These are phyloP conservation scores for Drosophila maculinotata DNA, from an alignment of 2,888 invertebrate genomes.

Conservation along the genomic window DNA sequence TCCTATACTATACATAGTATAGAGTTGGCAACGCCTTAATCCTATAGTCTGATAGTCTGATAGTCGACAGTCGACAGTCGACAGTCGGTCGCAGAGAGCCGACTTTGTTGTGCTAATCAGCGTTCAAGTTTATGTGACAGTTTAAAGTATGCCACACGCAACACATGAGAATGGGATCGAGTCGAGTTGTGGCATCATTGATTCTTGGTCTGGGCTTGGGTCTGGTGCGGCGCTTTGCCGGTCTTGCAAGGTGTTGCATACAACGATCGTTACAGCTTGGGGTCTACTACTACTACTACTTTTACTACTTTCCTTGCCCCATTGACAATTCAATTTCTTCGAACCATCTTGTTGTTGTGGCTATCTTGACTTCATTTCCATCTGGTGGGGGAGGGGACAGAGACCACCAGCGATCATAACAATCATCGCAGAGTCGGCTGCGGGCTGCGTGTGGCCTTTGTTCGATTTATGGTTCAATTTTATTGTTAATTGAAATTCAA, in stretches of 20 bases:
- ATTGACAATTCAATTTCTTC: slow-evolving; percentile 79
- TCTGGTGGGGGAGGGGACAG: slow-evolving; percentile 16
- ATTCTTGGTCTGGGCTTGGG: slow-evolving; percentile 7
- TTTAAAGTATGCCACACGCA: slow-evolving; percentile 80
- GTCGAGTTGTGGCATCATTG: slow-evolving; percentile 13
- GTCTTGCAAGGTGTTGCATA: slow-evolving; percentile 62
- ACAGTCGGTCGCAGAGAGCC: slow-evolving; percentile 30
- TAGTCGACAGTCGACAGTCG: no score
- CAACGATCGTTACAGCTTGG: slow-evolving; percentile 54
- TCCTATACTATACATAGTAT: slow-evolving; percentile 4
- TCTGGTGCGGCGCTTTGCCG: slow-evolving; percentile 67
- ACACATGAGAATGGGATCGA: slow-evolving; percentile 15
- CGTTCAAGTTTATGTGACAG: slow-evolving; percentile 81
- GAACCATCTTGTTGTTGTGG: slow-evolving; percentile 30
- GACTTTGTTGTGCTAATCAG: slow-evolving; percentile 82
- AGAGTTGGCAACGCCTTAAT: slow-evolving; percentile 40
- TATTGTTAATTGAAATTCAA: slow-evolving; percentile 82
- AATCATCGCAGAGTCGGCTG: slow-evolving; percentile 54
- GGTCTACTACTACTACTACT: slow-evolving; percentile 46
- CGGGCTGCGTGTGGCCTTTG: slow-evolving; percentile 76
- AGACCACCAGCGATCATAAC: slow-evolving; percentile 78
- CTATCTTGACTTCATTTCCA: slow-evolving; percentile 75
- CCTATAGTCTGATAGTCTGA: no score
- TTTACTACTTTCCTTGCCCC: slow-evolving; percentile 59
- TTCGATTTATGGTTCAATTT: slow-evolving; percentile 80